phyloP scores from a whole-genome alignment of 2,888 invertebrate species.

The Drosophila kuntzei region DNA sequence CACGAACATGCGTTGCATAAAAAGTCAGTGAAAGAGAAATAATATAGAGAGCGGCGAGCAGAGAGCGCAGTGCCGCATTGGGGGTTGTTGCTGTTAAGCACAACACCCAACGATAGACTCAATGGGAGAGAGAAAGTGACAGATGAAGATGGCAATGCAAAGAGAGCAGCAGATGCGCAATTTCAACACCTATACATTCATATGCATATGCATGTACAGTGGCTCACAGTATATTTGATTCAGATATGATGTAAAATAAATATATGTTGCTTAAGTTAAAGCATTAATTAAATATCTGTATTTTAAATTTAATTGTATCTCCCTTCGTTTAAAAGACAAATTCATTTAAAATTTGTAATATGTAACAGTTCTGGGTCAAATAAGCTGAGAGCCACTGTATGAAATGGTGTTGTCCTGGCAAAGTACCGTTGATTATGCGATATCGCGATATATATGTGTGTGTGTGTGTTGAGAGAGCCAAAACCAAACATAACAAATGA shows the following conservation, averaged over 20 bases:
- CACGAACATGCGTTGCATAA: constrained; percentile 4
- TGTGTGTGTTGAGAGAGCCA: constrained; percentile 24
- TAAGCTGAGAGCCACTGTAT: neutral
- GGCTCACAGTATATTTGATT: no score
- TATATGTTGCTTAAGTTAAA: no score
- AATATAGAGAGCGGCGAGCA: neutral
- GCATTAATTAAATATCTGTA: no score
- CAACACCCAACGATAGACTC: constrained; percentile 16
- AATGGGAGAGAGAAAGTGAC: constrained; percentile 32
- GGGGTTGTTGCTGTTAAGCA: constrained; percentile 16
- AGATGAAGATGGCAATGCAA: constrained; percentile 27
- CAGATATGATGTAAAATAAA: no score
- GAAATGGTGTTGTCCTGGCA: constrained; percentile 42
- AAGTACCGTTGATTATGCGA: constrained; percentile 40
- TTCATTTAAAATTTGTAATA: no score
- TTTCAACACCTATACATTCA: constrained; percentile 20
- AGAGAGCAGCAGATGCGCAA: constrained; percentile 46
- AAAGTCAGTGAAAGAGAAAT: constrained; percentile 11
- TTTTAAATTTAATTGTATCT: no score
- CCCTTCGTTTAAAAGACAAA: no score
- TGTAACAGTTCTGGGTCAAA: no score
- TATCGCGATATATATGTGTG: constrained; percentile 8
- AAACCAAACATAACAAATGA: constrained; percentile 60
- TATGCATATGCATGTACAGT: neutral
- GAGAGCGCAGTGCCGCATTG: constrained; percentile 5